Evolutionary conservation across 2,113 vertebrate species (phyloP), one percentile per base, ranked within the genome.

Genomic region (Eurystomus gularis): DNA sequence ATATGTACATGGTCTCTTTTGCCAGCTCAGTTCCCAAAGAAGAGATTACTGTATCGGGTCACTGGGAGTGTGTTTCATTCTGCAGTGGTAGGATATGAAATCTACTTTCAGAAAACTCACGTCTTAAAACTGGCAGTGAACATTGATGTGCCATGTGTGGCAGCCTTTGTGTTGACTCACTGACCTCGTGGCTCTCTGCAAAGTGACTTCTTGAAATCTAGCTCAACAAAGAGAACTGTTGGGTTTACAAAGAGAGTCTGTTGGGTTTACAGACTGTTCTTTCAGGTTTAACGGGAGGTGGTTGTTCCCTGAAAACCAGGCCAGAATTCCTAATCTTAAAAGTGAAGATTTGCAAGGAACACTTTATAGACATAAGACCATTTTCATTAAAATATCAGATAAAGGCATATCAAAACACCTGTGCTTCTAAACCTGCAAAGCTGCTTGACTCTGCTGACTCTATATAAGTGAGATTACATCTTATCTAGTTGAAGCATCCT

Each of bases 61-160:
- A 52, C 24, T 19, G 10, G 10, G 10, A 79, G 6, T 18, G 10
- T 71, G 40, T 49, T 79, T 75, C 46, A 11, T 75, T 75, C 48
- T 86, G 6, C 18, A 72, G 18, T 37, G 17, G 35, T 13, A 58
- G 19, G 17, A 28, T 83, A 25, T 29, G 5, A 88, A 73, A 77
- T 20, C 19, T 62, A 4, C 49, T 82, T n/a, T 76, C 68, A 69
- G 40, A 61, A 82, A 91, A 75, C 17, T 17, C 17, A 17, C 3
- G 3, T 76, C 39, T 70, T 89, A 54, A 64, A 73, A 61, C 7
- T 48, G 31, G 2, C 28, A 35, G 25, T 18, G 44, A 78, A 81
- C 29, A 33, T 35, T 46, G 40, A 81, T 0, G 3, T 60, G n/a
- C 7, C 4, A 9, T 2, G 2, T 40, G 17, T 3, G 2, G 26